phyloP scores from a whole-genome alignment of 2,797 vertebrate genomes.

The Myotis pilosus region DNA sequence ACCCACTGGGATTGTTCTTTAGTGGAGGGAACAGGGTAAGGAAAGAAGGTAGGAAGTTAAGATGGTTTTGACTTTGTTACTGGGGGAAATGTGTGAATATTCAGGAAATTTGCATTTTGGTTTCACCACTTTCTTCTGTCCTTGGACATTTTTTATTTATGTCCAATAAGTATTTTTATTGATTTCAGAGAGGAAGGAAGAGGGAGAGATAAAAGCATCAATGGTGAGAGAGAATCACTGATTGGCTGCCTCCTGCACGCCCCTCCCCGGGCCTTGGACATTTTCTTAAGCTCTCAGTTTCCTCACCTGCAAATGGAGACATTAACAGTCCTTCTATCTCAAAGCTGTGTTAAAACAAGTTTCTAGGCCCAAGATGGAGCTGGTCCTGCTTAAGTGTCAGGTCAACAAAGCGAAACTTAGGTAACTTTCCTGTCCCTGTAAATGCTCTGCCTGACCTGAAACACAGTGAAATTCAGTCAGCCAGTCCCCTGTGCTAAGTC shows the following conservation, averaged over 20 bases:
- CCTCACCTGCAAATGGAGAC: not conserved
- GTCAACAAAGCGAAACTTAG: not conserved
- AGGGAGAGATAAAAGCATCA: too few relatives aligned
- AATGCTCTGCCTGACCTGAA: not conserved
- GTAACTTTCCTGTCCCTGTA: not conserved
- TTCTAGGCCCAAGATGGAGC: not conserved
- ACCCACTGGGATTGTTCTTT: not conserved
- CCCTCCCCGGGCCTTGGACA: not conserved
- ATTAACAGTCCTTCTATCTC: not conserved
- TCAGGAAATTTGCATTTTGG: not conserved
- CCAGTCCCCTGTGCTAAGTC: not conserved
- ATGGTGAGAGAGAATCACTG: too few relatives aligned
- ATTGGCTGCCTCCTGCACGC: too few relatives aligned
- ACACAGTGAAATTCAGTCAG: not conserved
- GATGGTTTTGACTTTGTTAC: not conserved
- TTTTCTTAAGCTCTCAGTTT: not conserved
- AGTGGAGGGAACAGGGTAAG: not conserved
- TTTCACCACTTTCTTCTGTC: not conserved
- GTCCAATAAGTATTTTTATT: too few relatives aligned
- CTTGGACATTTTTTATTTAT: not conserved
- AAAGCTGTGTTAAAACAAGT: not conserved
- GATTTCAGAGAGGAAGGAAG: too few relatives aligned
- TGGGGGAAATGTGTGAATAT: not conserved
- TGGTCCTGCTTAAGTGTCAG: not conserved
- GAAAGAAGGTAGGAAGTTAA: not conserved